A percentile compares a stretch with the other conserved stretches of the same genome.
These are phyloP conservation scores for Germaria angustata DNA, from an alignment of 2,888 invertebrate species.

Conservation along the genomic window DNA sequence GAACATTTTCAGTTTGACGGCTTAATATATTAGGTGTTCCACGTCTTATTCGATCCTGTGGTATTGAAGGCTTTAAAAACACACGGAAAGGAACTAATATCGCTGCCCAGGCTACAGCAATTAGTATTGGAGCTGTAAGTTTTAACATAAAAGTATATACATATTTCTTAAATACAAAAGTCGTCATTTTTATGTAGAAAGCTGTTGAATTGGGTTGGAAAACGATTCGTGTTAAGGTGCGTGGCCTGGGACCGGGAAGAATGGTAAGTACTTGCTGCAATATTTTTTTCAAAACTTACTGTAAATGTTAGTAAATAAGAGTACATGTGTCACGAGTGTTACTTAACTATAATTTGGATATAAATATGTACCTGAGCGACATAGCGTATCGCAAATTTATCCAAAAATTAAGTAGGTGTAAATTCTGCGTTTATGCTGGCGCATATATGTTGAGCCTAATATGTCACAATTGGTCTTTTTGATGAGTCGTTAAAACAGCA, in stretches of 20 bases:
- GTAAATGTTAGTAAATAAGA: no score
- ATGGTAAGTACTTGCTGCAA: constrained; percentile 84
- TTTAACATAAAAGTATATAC: neutral
- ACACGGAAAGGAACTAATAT: constrained; percentile 97
- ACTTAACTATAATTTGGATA: no score
- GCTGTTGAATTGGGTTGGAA: constrained; percentile 86
- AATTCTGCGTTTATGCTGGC: no score
- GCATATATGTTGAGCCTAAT: no score
- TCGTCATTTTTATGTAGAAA: constrained; percentile 82
- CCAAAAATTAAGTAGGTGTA: no score
- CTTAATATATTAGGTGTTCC: constrained; percentile 79
- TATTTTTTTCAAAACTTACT: no score
- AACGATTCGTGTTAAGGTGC: constrained; percentile 88
- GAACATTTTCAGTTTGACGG: neutral
- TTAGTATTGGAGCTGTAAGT: constrained; percentile 87
- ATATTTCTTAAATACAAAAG: neutral
- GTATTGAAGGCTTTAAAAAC: constrained; percentile 96
- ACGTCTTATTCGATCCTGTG: constrained; percentile 87
- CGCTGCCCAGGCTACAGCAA: constrained; percentile 96
- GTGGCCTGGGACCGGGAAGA: constrained; percentile 93
- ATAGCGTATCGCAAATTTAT: no score
- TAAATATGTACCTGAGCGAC: no score
- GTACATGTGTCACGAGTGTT: no score
- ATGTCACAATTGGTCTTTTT: no score
- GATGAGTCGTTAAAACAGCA: no score